Evolutionary conservation across 2,797 vertebrate genomes (phyloP).

Genomic region (Emydoidea blandingii): DNA sequence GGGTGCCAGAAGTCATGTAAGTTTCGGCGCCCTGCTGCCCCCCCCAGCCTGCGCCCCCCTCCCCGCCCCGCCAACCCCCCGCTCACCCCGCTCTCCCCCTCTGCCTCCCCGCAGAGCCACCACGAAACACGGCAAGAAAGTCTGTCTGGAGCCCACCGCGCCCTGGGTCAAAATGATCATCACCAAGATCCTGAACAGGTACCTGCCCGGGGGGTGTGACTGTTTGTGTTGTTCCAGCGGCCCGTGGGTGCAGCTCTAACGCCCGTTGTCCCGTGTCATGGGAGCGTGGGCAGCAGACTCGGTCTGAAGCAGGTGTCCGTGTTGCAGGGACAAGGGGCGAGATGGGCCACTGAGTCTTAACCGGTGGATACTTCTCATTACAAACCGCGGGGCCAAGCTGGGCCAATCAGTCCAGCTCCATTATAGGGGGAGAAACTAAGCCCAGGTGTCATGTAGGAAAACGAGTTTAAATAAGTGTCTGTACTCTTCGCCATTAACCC

Average conservation of each 20-base stretch:
- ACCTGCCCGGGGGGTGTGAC: background rate
- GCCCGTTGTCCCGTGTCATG: background rate
- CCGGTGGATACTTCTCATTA: no score
- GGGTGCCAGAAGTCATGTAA: slow-evolving; percentile 71
- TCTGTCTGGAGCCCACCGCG: background rate
- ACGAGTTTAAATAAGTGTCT: no score
- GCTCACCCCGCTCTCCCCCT: background rate
- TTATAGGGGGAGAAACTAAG: no score
- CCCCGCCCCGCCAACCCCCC: background rate
- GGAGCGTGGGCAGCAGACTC: background rate
- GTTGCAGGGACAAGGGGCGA: rapidly evolving
- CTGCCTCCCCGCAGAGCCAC: background rate
- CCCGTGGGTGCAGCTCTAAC: no score
- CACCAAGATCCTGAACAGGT: background rate
- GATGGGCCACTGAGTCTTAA: rapidly evolving
- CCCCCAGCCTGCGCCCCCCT: background rate
- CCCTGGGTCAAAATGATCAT: background rate
- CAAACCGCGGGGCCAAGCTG: no score
- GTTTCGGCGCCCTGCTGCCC: slow-evolving; percentile 38
- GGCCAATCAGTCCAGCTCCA: no score
- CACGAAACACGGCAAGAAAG: background rate
- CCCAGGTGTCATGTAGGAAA: no score
- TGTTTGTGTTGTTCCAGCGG: no score
- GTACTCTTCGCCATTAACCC: no score
- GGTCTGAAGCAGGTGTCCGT: rapidly evolving